Base-by-base conservation (phyloP, 2,888 invertebrate genomes). In the Acleris holmiana region DNA sequence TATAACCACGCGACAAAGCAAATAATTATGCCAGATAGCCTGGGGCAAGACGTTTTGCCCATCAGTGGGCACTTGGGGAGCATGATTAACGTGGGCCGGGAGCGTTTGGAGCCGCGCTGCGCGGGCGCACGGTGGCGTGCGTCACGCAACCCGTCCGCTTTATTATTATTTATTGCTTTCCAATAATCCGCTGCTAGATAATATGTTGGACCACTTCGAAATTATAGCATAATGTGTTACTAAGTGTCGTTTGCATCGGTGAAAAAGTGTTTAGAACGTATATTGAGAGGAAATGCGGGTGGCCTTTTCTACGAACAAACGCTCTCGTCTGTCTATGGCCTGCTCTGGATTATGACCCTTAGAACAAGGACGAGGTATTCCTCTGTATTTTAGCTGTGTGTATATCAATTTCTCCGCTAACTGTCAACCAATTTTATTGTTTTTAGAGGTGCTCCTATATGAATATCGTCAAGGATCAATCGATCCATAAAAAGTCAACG, bases 141-240 rank as follows among this genome's bases (percentile, higher is more conserved):
- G 76, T 84, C 90, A 91, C 90, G 90, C 90, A 79, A 89, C 76
- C 79, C 71, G 85, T 83, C 82, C 74, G 76, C 82, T 89, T 87
- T 88, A 88, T 88, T 91, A 90, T 91, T 91, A 91, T 91, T 90
- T 91, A 91, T 89, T 89, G 83, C 83, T 82, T 82, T 84, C 84
- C 87, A 87, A 86, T 89, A 87, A 88, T 86, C 85, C 75, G 74
- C 76, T 70, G 74, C 77, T 80, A 83, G 85, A 85, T 85, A 84
- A 80, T 83, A 78, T 78, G 77, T 75, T 78, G 73, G 73, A 47
- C 61, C 13, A 61, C 57, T 23, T 51, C 25, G 58, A 64, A 58
- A 64, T 64, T 64, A 64, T 54, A 49, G 58, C 53, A 50, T 54
- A 54, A 64, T 54, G 48, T 64, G 58, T 44, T 44, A 44, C 44